Evolutionary conservation across 2,113 vertebrate genomes (phyloP).

Genomic region (Arvicanthis niloticus): DNA sequence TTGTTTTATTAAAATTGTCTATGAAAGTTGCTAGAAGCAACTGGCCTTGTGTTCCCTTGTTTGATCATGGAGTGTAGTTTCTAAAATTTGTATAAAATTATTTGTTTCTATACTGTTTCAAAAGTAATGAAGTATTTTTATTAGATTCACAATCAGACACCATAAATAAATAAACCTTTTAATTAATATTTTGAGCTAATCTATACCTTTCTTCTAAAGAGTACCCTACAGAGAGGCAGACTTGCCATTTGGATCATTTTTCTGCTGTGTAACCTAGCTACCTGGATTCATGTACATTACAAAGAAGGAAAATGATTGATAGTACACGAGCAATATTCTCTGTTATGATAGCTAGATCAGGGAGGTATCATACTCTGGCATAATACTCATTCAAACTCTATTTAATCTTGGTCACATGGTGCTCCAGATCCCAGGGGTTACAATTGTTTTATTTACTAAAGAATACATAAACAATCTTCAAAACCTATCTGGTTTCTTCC

Average conservation of each 20-base stretch:
- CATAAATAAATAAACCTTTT: slow-evolving; percentile 39
- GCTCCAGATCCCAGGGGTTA: accelerated
- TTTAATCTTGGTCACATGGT: not conserved
- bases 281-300: not conserved
- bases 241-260: not conserved
- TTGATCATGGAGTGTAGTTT: not conserved
- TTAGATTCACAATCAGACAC: not conserved
- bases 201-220: not conserved
- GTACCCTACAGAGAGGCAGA: not conserved
- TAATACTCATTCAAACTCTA: not conserved
- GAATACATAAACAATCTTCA: not conserved
- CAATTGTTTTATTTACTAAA: not conserved
- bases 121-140: slow-evolving; percentile 45
- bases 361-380: not conserved
- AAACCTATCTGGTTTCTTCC: not conserved
- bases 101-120: slow-evolving; percentile 44
- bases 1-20: slow-evolving; percentile 60
- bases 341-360: not conserved
- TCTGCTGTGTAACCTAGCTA: not conserved
- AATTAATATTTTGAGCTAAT: not conserved
- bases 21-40: slow-evolving; percentile 46
- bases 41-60: slow-evolving; percentile 32
- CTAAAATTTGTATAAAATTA: slow-evolving; percentile 45
- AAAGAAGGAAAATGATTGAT: slow-evolving; percentile 1
- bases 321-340: not conserved